Evolutionary conservation across 2,113 vertebrate species (phyloP), one percentile per base, ranked within the genome.

Genomic region (Thymallus thymallus): DNA sequence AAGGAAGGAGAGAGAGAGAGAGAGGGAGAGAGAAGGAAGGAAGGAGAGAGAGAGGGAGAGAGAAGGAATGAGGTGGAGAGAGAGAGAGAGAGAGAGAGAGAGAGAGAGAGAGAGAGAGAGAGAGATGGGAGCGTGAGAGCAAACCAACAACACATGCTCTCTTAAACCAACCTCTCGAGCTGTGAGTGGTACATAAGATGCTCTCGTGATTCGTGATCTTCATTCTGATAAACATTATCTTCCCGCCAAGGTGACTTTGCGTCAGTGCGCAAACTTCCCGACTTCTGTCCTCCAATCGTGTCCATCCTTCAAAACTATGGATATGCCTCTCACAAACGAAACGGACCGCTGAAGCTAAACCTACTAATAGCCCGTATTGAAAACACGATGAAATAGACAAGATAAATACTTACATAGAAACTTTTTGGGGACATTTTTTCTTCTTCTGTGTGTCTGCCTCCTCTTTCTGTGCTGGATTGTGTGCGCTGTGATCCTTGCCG

Each of bases 261-360:
- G 46, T 83, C 68, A 74, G 51, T 65, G 48, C 86, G 68, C 74
- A 75, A 91, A 91, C 89, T 92, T 92, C 84, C 76, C 76, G 75
- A 14, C 79, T 80, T 82, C 69, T 83, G n/a, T 18, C 48, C 14
- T 23, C 48, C 62, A 30, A n/a, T 56, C 68, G 46, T 76, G 32
- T 72, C 73, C 74, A 84, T 80, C 75, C 78, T 72, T 80, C 71
- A 4, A 51, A 79, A 75, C 78, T 83, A 88, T 89, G 92, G 92
- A 93, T 88, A 87, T 75, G 85, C 18, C 13, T 60, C 56, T 16
- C n/a, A 87, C 83, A 81, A 86, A 82, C 80, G 85, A 87, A 69
- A 84, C 85, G 82, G 85, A 88, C 79, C 75, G 66, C 73, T 84
- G 77, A 71, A 84, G 78, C 90, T 91, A 84, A 90, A 68, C 71